Base-by-base conservation (phyloP, 2,888 invertebrate species). In the Oscheius myriophilus region DNA sequence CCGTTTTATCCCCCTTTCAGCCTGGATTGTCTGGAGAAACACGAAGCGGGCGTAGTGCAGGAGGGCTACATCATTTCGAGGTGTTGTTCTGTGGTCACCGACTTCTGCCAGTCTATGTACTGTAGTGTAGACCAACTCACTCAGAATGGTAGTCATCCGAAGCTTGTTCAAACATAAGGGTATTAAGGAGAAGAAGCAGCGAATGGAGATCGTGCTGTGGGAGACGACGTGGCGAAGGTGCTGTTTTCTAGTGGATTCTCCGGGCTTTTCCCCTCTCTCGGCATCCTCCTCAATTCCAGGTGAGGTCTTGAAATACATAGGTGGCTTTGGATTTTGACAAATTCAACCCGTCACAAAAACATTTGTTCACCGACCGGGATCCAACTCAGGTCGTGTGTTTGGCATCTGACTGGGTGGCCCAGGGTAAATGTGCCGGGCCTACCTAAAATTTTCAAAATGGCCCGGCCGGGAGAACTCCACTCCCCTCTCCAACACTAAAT, bases 11-110 rank as follows among this genome's bases (percentile, higher is more conserved):
- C 33, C 42, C 12, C 6, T 75, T 88, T 67, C 87, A 94, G 95
- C 86, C 90, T 97, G 87, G 98, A 98, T 87, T 93, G 96, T 92
- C 87, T 96, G 82, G 98, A 98, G 86, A 94, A 96, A 87, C 91
- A 92, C 21, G 97, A 98, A 84, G 93, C 96, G 9, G 96, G 96
- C 0, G 88, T 91, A 14, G 93, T 97, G 78, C 93, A 94, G n/a
- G 96, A 97, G 76, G 96, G 97, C 0, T 98, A 97, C 88, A 95
- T 96, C 4, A 92, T 98, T 71, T 96, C 96, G 0, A 91, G 97
- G n/a, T 68, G 71, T 33, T 71, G 72, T 49, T 73, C 72, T 0
- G 73, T 71, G 6, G 41, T 78, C 1, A 67, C 71, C 23, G 78
- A 78, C 54, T 45, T 75, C 65, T 65, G 73, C 0, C 75, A 75